Percentiles rank a stretch among this genome's conserved stretches.
Evolutionary conservation across 1,140 invertebrate genomes (phyloP).

Genomic region (Chironomus striatipennis): DNA sequence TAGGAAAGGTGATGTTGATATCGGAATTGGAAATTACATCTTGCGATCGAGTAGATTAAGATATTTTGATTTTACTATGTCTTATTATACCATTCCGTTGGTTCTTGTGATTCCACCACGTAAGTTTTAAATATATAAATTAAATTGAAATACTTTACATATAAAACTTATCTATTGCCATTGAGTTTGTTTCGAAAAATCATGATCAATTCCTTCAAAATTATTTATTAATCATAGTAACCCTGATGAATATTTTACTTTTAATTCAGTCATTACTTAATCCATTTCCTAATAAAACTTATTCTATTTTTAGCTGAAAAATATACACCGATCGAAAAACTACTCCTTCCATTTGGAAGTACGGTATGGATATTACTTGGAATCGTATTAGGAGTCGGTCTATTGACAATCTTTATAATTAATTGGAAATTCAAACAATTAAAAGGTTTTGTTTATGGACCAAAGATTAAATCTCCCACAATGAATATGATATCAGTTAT

Average conservation of each 20-base stretch:
- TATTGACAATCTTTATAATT: not conserved
- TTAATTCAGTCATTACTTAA: too few species aligned
- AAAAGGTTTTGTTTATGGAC: not conserved
- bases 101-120: not conserved
- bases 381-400: not conserved
- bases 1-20: not conserved
- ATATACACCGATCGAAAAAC: not conserved
- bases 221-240: too few species aligned
- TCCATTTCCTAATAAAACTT: too few species aligned
- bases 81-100: not conserved
- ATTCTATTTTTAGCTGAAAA: too few species aligned
- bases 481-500: not conserved
- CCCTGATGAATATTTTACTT: too few species aligned
- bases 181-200: too few species aligned
- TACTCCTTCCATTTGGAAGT: not conserved
- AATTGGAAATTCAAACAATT: not conserved
- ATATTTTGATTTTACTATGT: not conserved
- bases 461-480: not conserved
- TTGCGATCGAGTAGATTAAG: not conserved
- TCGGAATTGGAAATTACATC: not conserved
- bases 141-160: too few species aligned
- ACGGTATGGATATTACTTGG: not conserved
- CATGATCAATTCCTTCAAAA: too few species aligned
- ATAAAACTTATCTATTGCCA: too few species aligned
- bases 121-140: too few species aligned